Conservation (phyloP, 1,140 invertebrate species). For the Camponotus floridanus region DNA sequence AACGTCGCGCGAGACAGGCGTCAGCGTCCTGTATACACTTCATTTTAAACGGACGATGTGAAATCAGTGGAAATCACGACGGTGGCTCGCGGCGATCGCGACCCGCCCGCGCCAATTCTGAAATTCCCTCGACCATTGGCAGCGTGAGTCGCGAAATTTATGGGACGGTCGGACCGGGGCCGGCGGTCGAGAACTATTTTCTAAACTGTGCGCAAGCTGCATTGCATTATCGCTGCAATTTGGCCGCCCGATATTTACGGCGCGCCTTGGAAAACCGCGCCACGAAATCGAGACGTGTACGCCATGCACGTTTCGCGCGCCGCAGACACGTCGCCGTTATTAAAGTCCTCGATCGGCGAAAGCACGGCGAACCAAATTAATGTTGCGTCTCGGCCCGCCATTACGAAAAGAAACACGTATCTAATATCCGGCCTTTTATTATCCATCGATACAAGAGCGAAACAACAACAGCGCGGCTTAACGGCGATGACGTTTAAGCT, state of each 20-base stretch:
- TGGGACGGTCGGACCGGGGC: neutral
- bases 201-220: constrained; percentile 62
- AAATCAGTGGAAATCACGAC: constrained; percentile 44
- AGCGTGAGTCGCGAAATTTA: constrained; percentile 43
- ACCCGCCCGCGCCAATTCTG: neutral
- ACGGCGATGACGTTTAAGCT: neutral
- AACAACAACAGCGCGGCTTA: constrained; percentile 23
- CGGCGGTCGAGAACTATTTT: constrained; percentile 47
- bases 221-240: constrained; percentile 71
- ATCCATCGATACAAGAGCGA: constrained; percentile 52
- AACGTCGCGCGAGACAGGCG: constrained; percentile 25
- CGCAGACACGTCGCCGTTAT: constrained; percentile 40
- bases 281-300: constrained; percentile 40
- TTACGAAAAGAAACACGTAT: constrained; percentile 60
- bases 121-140: constrained; percentile 23
- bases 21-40: constrained; percentile 6
- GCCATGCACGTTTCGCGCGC: constrained; percentile 45
- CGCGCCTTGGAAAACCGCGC: neutral
- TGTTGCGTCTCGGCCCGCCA: constrained; percentile 23
- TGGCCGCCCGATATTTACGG: constrained; percentile 54
- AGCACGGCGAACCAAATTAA: constrained; percentile 48
- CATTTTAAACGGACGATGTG: constrained; percentile 3
- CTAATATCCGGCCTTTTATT: constrained; percentile 57
- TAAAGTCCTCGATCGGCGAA: constrained; percentile 17
- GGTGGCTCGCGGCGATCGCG: neutral